Evolutionary conservation across 1,140 invertebrate genomes (phyloP), one percentile per base, ranked within the genome.

Genomic region (Onthophagus taurus): DNA sequence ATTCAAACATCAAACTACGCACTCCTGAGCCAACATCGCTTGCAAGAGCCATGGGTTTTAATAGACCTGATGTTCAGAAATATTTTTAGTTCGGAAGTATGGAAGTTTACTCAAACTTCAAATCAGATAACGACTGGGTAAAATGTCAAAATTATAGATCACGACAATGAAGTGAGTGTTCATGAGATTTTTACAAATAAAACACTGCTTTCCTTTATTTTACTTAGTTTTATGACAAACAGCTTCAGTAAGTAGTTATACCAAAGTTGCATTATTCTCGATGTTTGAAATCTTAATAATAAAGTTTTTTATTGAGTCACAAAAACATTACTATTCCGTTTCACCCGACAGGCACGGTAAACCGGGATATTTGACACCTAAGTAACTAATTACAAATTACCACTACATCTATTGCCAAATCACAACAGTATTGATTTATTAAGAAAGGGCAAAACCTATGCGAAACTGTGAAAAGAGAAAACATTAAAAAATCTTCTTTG

Each of bases 1-100:
- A 58, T 50, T 52, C 57, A 29, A 47, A 53, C 26, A 23, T 65
- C 14, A 14, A 31, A 7, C 19, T 61, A 8, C 49, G 52, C 18
- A 31, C 44, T 7, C 58, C 59, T 37, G 55, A 61, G 44, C 47
- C 56, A 31, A 51, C 46, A 8, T 45, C 39, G 19, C 14, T 21
- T 30, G 39, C 26, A 13, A 30, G 39, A 42, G 39, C 39, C 24
- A 42, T 29, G 29, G 26, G 39, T 6, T 42, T 42, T 31, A 42
- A 42, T 42, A 42, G 39, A 42, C 39, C 26, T 30, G 24, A 7
- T 18, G 39, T 42, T 17, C 29, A 30, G 16, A 31, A 30, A 30
- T 31, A 18, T 31, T 42, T 42, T 42, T 30, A 18, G 16, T 8
- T 42, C 8, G n/a, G n/a, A n/a, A n/a, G n/a, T n/a, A n/a, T n/a